phyloP scores from a whole-genome alignment of 92 coral and sea anemone genomes.

The Muricea muricata region DNA sequence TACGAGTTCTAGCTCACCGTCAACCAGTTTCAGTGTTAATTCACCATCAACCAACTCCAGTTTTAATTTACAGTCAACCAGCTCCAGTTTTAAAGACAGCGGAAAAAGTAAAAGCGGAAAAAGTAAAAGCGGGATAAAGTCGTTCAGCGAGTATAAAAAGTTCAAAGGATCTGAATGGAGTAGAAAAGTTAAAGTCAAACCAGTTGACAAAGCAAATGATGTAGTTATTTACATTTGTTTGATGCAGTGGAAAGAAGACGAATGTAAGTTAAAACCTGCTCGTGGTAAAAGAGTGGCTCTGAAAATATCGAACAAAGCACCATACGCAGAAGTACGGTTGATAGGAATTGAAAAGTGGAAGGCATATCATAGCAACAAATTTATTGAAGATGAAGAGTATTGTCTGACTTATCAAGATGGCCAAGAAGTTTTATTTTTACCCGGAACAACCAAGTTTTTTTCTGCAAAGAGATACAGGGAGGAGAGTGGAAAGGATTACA shows the following conservation, averaged over 20 bases:
- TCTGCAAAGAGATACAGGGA: slow-evolving; percentile 55
- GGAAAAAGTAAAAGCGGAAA: too few relatives aligned
- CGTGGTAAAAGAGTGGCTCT: slow-evolving; percentile 62
- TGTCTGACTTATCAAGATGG: slow-evolving; percentile 59
- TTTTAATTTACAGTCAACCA: neutral
- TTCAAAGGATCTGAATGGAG: slow-evolving; percentile 6
- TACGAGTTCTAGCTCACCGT: too few relatives aligned
- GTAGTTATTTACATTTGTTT: slow-evolving; percentile 59
- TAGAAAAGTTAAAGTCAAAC: slow-evolving; percentile 13
- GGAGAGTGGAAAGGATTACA: slow-evolving; percentile 71
- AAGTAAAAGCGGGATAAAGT: neutral
- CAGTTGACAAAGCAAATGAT: slow-evolving; percentile 60
- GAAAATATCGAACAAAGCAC: slow-evolving; percentile 59
- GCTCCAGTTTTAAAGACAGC: neutral
- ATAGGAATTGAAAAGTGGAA: slow-evolving; percentile 64
- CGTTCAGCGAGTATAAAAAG: neutral
- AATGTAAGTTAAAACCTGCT: slow-evolving; percentile 41
- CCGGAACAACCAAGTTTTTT: slow-evolving; percentile 69
- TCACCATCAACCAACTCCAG: neutral
- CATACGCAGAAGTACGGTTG: slow-evolving; percentile 39
- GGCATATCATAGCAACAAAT: slow-evolving; percentile 61
- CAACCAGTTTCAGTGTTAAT: too few relatives aligned
- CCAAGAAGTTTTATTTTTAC: slow-evolving; percentile 61
- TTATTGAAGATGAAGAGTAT: slow-evolving; percentile 53
- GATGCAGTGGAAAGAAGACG: slow-evolving; percentile 53